Percentiles rank a stretch among this genome's conserved stretches.
phyloP scores from a whole-genome alignment of 1,140 invertebrate species.

The Sesamia nonagrioides region DNA sequence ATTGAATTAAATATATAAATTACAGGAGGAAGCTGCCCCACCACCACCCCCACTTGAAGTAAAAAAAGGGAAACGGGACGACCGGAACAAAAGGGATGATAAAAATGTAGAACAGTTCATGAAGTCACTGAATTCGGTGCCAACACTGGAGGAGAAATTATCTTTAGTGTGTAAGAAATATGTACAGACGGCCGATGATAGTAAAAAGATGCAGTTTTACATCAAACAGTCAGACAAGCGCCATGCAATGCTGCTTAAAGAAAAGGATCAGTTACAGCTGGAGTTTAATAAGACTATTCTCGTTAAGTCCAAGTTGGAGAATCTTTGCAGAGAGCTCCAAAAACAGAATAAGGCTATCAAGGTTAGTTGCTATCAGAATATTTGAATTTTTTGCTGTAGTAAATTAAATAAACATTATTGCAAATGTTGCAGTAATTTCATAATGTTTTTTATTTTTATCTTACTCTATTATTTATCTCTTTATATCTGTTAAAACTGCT shows the following conservation, averaged over 20 bases:
- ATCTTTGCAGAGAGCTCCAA: slow-evolving; percentile 95
- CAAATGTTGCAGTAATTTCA: too few relatives aligned
- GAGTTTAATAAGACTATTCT: slow-evolving; percentile 95
- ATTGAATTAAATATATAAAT: slow-evolving; percentile 36
- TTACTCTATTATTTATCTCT: too few relatives aligned
- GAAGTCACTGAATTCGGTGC: slow-evolving; percentile 90
- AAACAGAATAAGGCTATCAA: slow-evolving; percentile 96
- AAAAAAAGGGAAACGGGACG: slow-evolving; percentile 66
- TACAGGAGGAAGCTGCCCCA: slow-evolving; percentile 69
- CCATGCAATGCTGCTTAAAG: slow-evolving; percentile 89
- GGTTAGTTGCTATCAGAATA: too few relatives aligned
- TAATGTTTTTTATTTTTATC: too few relatives aligned
- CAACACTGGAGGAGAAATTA: slow-evolving; percentile 92
- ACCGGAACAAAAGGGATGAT: slow-evolving; percentile 88
- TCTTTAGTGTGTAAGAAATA: slow-evolving; percentile 93
- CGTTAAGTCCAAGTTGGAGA: slow-evolving; percentile 94
- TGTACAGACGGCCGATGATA: slow-evolving; percentile 92
- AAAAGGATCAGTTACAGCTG: slow-evolving; percentile 94
- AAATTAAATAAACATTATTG: too few relatives aligned
- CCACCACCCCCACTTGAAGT: slow-evolving; percentile 62
- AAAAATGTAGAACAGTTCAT: slow-evolving; percentile 91
- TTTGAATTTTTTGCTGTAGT: too few relatives aligned
- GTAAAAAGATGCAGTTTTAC: slow-evolving; percentile 90
- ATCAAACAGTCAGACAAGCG: slow-evolving; percentile 91
- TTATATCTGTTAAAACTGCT: too few relatives aligned